Conservation (phyloP, 2,797 vertebrate genomes). For the Microctenopoma lineatum region DNA sequence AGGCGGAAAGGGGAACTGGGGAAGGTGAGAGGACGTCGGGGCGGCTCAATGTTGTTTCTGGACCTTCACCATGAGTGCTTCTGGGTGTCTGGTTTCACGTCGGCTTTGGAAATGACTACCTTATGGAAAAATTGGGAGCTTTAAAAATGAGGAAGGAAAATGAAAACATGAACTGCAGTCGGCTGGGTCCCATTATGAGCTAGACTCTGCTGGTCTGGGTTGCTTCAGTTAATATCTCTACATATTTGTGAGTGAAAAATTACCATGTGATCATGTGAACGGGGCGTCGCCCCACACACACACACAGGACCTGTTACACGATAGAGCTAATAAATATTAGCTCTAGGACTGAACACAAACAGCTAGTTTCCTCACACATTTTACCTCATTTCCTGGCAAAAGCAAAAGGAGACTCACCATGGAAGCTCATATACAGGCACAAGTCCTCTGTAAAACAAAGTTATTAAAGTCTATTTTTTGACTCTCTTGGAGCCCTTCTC, state of each 20-base stretch:
- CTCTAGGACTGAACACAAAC: conserved; percentile 61
- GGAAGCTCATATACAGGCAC: neutral
- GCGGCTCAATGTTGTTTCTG: conserved; percentile 77
- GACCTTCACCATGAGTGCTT: conserved; percentile 68
- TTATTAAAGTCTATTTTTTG: too few species aligned
- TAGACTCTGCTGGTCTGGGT: conserved; percentile 47
- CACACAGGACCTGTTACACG: conserved; percentile 29
- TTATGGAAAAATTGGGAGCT: conserved; percentile 72
- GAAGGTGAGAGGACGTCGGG: conserved; percentile 73
- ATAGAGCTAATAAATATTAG: conserved; percentile 65
- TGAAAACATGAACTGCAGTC: conserved; percentile 48
- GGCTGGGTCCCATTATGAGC: conserved; percentile 71
- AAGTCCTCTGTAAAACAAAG: too few species aligned
- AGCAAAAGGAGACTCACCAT: conserved; percentile 2
- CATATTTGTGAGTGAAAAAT: conserved; percentile 52
- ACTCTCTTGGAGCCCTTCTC: too few species aligned
- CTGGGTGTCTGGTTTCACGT: conserved; percentile 78
- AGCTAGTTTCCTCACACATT: conserved; percentile 59
- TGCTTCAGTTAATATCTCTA: conserved; percentile 23
- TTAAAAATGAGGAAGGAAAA: conserved; percentile 70
- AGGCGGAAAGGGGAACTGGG: conserved; percentile 51
- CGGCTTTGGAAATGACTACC: conserved; percentile 70
- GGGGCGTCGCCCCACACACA: neutral
- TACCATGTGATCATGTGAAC: conserved; percentile 41
- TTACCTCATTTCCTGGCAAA: conserved; percentile 62